Percentiles rank a stretch among this genome's conserved stretches.
phyloP scores from a whole-genome alignment of 2,888 invertebrate species.

The Ischnura elegans region DNA sequence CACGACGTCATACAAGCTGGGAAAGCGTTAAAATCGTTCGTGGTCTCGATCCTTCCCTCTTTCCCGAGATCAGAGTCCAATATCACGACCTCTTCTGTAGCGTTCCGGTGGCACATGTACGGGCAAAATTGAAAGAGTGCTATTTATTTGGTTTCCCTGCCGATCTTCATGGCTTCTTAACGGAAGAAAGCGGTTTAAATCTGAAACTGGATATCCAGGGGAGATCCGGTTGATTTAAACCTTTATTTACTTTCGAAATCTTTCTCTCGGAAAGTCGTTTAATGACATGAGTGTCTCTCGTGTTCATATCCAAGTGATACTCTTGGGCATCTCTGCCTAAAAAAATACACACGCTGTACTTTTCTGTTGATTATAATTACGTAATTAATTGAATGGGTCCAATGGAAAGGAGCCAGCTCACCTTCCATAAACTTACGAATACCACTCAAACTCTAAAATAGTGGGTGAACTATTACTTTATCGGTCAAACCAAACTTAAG shows the following conservation, averaged over 20 bases:
- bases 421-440: too few species aligned
- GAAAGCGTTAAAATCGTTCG: constrained; percentile 50
- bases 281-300: too few species aligned
- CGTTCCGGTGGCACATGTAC: neutral
- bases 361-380: too few species aligned
- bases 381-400: too few species aligned
- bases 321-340: too few species aligned
- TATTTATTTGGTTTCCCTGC: neutral
- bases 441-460: too few species aligned
- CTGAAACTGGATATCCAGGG: neutral
- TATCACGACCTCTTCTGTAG: neutral
- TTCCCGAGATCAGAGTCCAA: neutral
- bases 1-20: constrained; percentile 27
- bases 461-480: too few species aligned
- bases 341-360: too few species aligned
- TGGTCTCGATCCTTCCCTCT: neutral
- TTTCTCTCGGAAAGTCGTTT: neutral
- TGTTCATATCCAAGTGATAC: too few species aligned
- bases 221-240: constrained; percentile 14
- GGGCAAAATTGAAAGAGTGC: constrained; percentile 18
- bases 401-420: too few species aligned
- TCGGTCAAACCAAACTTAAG: too few species aligned
- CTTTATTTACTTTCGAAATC: constrained; percentile 20
- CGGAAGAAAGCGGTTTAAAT: constrained; percentile 53
- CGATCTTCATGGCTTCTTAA: constrained; percentile 7